Conservation (phyloP, 1,140 invertebrate genomes). For the Stegodyphus dumicola region DNA sequence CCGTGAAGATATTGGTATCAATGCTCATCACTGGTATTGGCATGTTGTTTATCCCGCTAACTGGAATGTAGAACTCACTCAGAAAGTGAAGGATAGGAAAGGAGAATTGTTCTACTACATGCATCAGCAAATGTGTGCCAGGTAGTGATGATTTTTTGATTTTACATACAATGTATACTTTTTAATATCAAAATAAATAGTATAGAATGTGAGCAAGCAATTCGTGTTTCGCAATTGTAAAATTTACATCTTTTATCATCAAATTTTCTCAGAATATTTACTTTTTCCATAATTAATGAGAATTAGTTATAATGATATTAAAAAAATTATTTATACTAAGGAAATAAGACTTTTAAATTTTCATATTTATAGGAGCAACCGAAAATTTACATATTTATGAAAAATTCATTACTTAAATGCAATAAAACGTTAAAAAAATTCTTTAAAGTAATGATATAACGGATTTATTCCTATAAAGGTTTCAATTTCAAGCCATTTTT, state of each 20-base stretch:
- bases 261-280: not conserved
- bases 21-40: constrained; percentile 75
- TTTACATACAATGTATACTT: not conserved
- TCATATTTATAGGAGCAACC: no score
- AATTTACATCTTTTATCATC: not conserved
- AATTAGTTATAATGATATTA: no score
- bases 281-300: not conserved
- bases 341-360: no score
- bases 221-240: not conserved
- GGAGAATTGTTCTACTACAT: constrained; percentile 67
- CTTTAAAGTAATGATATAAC: not conserved
- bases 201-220: not conserved
- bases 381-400: no score
- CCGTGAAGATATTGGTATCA: constrained; percentile 78
- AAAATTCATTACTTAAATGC: no score
- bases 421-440: not conserved
- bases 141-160: constrained; percentile 1
- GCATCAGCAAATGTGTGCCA: constrained; percentile 64
- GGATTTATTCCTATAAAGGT: no score
- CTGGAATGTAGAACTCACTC: constrained; percentile 67
- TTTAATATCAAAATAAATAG: not conserved
- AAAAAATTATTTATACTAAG: no score
- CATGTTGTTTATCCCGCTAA: constrained; percentile 70
- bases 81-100: constrained; percentile 71
- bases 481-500: not conserved